Percentiles rank a stretch among this genome's conserved stretches.
Conservation (phyloP, 2,797 vertebrate genomes). For the Sebastes minor region DNA sequence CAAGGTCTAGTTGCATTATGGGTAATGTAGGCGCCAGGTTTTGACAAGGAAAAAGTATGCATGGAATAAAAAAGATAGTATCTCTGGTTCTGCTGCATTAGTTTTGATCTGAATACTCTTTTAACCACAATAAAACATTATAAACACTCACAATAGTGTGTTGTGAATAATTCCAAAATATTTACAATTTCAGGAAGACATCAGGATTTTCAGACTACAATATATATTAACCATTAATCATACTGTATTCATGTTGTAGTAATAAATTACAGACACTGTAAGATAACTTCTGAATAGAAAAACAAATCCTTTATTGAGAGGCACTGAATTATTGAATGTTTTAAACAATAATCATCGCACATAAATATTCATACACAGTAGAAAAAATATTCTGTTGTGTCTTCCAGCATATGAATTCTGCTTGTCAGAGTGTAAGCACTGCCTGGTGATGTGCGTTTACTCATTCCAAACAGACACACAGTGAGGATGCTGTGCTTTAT, state of each 20-base stretch:
- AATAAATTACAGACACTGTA: not conserved
- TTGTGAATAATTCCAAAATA: not conserved
- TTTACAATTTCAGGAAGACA: not conserved
- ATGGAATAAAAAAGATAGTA: not conserved
- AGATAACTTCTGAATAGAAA: not conserved
- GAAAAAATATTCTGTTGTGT: not conserved
- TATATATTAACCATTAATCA: not conserved
- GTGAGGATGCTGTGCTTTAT: constrained; percentile 5
- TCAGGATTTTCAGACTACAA: not conserved
- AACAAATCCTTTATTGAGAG: not conserved
- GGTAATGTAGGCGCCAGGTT: not conserved
- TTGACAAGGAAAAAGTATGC: not conserved
- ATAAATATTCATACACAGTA: not conserved
- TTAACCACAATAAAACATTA: not conserved
- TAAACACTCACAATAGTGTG: not conserved
- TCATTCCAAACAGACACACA: not conserved
- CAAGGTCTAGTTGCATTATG: not conserved
- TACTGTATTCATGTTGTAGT: not conserved
- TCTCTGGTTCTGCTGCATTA: not conserved
- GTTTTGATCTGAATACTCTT: not conserved
- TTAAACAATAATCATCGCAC: not conserved
- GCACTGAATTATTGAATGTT: not conserved
- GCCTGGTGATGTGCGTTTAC: not conserved
- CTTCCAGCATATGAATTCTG: not conserved
- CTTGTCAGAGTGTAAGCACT: not conserved